These are phyloP conservation scores for Botrylloides violaceus DNA, from an alignment of 23 tunicate species.

Conservation along the genomic window DNA sequence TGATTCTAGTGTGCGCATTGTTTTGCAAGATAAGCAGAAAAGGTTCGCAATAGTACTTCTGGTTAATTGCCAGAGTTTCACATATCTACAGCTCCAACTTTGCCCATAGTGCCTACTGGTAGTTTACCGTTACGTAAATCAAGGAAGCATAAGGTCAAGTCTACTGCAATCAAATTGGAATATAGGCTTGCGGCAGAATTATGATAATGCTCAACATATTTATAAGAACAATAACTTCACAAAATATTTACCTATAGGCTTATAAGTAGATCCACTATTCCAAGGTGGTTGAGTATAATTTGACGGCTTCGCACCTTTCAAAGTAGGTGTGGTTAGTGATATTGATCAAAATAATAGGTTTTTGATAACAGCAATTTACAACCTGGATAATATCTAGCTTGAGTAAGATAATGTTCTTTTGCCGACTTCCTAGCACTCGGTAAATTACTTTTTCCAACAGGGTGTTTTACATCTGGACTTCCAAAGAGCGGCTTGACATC, in stretches of 20 bases:
- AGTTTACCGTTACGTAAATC: too few relatives aligned
- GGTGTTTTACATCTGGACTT: slow-evolving; percentile 19
- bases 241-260: not conserved
- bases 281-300: slow-evolving; percentile 14
- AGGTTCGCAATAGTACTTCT: too few relatives aligned
- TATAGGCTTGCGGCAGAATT: too few relatives aligned
- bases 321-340: not conserved
- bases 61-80: too few relatives aligned
- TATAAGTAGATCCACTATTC: not conserved
- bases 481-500: slow-evolving; percentile 11
- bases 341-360: not conserved
- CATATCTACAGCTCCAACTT: too few relatives aligned
- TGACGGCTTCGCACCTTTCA: not conserved
- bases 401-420: slow-evolving; percentile 75
- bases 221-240: too few relatives aligned
- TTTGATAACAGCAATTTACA: not conserved
- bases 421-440: slow-evolving; percentile 34
- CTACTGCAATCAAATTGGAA: too few relatives aligned
- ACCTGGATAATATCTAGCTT: slow-evolving; percentile 90
- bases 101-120: too few relatives aligned
- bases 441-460: slow-evolving; percentile 15
- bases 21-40: too few relatives aligned
- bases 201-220: too few relatives aligned
- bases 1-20: too few relatives aligned
- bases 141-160: too few relatives aligned